Conservation (phyloP, 2,888 invertebrate species). For the Philhelius pedissequus region DNA sequence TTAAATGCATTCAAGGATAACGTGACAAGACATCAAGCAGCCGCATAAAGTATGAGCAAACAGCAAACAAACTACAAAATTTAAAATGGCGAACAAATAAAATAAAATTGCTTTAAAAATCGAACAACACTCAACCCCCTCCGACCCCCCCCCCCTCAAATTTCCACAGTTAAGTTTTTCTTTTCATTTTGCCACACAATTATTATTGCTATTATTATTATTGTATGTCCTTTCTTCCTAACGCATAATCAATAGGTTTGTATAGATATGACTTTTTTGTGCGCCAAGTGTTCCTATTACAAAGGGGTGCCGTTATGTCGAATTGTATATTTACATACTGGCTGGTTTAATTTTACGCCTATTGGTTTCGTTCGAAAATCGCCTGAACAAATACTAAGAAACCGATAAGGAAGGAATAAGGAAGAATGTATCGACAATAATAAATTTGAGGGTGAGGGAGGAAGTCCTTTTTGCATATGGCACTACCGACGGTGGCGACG, state of each 20-base stretch:
- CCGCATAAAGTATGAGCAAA: background rate
- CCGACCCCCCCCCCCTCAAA: background rate
- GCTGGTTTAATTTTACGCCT: constrained; percentile 79
- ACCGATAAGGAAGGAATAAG: constrained; percentile 45
- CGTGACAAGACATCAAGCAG: constrained; percentile 60
- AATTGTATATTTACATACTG: constrained; percentile 66
- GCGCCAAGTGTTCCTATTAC: constrained; percentile 33
- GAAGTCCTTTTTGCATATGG: constrained; percentile 15
- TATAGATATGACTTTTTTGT: constrained; percentile 47
- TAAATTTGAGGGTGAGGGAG: background rate
- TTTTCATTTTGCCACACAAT: constrained; percentile 36
- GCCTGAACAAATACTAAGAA: constrained; percentile 77
- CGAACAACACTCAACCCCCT: constrained; percentile 5
- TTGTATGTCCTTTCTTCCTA: constrained; percentile 32
- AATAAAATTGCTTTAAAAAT: constrained; percentile 18
- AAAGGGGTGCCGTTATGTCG: constrained; percentile 42
- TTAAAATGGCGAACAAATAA: constrained; percentile 2
- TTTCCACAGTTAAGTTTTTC: background rate
- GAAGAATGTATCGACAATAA: background rate
- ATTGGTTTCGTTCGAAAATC: constrained; percentile 79
- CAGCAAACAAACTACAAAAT: background rate
- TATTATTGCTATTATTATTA: constrained; percentile 37
- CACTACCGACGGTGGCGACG: background rate
- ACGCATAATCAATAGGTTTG: constrained; percentile 59
- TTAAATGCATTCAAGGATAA: constrained; percentile 42